Conservation (phyloP, 2,113 vertebrate species). For the Cygnus buccinator region DNA sequence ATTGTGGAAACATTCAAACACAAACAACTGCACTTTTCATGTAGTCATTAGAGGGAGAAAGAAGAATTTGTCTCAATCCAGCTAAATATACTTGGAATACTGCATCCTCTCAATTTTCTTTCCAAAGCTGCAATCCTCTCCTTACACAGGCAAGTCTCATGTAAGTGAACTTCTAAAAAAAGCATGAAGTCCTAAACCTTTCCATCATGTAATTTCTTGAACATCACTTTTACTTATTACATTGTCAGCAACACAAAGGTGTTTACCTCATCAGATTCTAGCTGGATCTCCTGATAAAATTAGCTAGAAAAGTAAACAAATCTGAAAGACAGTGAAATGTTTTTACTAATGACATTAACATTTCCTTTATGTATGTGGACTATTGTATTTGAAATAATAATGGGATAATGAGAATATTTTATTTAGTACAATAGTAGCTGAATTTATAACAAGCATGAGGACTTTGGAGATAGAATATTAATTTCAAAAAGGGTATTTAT, state of each 20-base stretch:
- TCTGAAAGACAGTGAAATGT: neutral
- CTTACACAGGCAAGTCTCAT: neutral
- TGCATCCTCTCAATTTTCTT: neutral
- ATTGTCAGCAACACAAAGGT: neutral
- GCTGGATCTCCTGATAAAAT: neutral
- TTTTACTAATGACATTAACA: neutral
- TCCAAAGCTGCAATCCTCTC: neutral
- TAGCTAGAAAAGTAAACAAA: neutral
- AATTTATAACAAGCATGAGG: neutral
- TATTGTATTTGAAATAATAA: neutral
- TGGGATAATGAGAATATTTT: neutral
- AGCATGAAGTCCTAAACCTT: neutral
- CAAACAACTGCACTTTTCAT: neutral
- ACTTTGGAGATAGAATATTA: neutral
- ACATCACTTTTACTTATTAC: neutral
- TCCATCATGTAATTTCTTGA: neutral
- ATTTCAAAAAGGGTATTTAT: neutral
- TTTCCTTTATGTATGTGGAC: neutral
- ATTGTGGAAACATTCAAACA: neutral
- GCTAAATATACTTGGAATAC: neutral
- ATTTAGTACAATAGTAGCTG: neutral
- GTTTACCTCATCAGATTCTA: neutral
- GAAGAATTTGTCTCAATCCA: neutral
- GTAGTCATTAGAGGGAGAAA: neutral
- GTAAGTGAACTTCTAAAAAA: neutral